Evolutionary conservation across 2,888 invertebrate genomes (phyloP).

Genomic region (Drosophila lutescens): DNA sequence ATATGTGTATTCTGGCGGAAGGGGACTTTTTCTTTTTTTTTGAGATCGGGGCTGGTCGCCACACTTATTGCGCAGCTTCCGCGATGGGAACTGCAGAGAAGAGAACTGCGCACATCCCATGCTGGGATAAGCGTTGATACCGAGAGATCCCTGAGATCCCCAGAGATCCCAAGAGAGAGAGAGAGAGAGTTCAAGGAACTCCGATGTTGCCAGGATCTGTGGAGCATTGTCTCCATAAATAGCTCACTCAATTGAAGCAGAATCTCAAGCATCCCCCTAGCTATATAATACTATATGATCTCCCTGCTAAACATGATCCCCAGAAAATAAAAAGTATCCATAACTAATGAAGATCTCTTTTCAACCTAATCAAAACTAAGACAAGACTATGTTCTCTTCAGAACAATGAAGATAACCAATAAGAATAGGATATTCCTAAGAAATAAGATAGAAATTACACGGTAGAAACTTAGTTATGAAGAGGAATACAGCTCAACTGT

Average conservation of each 20-base stretch:
- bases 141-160: not conserved
- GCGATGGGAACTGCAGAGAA: slow-evolving; percentile 24
- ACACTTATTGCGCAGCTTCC: slow-evolving; percentile 76
- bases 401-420: not conserved
- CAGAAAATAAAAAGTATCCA: not conserved
- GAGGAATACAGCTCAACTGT: no score
- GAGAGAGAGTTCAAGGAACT: slow-evolving; percentile 20
- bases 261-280: not conserved
- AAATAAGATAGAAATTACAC: not conserved
- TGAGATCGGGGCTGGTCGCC: slow-evolving; percentile 41
- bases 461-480: not conserved
- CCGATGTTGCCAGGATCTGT: slow-evolving; percentile 19
- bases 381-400: no score
- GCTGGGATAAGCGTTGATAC: not conserved
- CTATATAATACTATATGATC: not conserved
- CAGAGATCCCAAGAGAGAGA: not conserved
- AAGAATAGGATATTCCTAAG: not conserved
- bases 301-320: not conserved
- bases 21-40: not conserved
- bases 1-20: not conserved
- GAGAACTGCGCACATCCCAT: slow-evolving; percentile 57
- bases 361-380: no score
- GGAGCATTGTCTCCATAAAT: slow-evolving; percentile 34
- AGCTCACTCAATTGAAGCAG: slow-evolving; percentile 6
- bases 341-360: not conserved